These are phyloP conservation scores for Cheilosia pagana DNA, from an alignment of 2,888 invertebrate species.

Conservation along the genomic window DNA sequence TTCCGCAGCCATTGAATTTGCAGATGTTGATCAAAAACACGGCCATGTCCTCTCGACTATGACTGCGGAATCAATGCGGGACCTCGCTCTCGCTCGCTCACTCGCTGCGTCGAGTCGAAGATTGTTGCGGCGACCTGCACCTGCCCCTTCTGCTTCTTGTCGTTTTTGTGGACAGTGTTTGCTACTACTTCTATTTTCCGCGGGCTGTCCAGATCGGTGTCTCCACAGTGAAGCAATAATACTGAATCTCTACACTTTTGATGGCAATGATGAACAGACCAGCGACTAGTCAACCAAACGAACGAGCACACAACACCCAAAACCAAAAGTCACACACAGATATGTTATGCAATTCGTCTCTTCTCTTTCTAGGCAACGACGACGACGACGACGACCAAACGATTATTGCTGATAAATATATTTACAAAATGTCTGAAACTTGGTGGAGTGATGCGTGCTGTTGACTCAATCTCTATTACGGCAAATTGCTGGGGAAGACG, in stretches of 20 bases:
- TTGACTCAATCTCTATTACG: slow-evolving; percentile 59
- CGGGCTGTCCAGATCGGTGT: slow-evolving; percentile 29
- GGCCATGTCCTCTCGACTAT: slow-evolving; percentile 88
- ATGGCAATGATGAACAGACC: slow-evolving; percentile 42
- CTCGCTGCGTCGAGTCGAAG: slow-evolving; percentile 49
- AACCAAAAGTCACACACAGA: slow-evolving; percentile 67
- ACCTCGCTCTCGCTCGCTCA: slow-evolving; percentile 78
- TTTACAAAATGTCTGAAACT: slow-evolving; percentile 71
- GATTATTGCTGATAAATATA: slow-evolving; percentile 69
- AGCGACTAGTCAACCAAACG: neutral
- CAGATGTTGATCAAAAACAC: slow-evolving; percentile 95
- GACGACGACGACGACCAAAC: slow-evolving; percentile 49
- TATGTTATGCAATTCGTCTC: slow-evolving; percentile 72
- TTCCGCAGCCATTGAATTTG: slow-evolving; percentile 94
- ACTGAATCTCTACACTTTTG: slow-evolving; percentile 49
- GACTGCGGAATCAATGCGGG: slow-evolving; percentile 81
- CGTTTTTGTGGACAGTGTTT: slow-evolving; percentile 12
- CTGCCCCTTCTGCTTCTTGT: slow-evolving; percentile 8
- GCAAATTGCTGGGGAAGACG: slow-evolving; percentile 50
- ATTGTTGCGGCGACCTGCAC: slow-evolving; percentile 72
- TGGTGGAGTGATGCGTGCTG: slow-evolving; percentile 56
- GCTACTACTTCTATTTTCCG: slow-evolving; percentile 62
- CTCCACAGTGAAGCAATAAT: slow-evolving; percentile 40
- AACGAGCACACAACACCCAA: slow-evolving; percentile 63
- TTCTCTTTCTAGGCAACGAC: slow-evolving; percentile 70